Evolutionary conservation across 30 jellyfish, hydroid and myxozoan species (phyloP).

Genomic region (Clytia hemisphaerica): DNA sequence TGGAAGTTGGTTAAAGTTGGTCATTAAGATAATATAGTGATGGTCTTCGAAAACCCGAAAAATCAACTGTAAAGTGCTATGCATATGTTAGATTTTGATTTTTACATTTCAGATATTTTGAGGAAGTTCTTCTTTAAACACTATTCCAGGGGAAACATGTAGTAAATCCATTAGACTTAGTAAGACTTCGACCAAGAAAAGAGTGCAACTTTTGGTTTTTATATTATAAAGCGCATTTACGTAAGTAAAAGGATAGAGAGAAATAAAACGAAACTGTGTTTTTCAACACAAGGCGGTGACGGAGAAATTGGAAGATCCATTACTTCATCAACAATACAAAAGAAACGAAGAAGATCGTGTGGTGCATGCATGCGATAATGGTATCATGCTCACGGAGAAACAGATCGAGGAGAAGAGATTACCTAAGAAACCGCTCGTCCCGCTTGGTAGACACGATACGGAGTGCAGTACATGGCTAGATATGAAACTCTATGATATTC

Average conservation of each 20-base stretch:
- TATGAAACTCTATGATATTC: constrained; percentile 61
- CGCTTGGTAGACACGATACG: constrained; percentile 85
- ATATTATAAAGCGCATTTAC: not conserved
- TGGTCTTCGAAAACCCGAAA: too few relatives aligned
- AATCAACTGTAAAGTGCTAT: too few relatives aligned
- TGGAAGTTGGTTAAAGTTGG: too few relatives aligned
- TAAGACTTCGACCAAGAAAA: not conserved
- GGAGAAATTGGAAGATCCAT: constrained; percentile 61
- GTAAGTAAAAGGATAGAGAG: not conserved
- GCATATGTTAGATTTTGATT: too few relatives aligned
- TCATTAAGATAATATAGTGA: too few relatives aligned
- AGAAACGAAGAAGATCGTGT: constrained; percentile 57
- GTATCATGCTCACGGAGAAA: constrained; percentile 26
- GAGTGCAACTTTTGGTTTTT: not conserved
- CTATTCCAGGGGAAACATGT: not conserved
- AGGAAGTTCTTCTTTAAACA: not conserved
- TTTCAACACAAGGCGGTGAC: constrained; percentile 41
- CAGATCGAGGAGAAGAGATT: constrained; percentile 49
- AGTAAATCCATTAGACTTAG: not conserved
- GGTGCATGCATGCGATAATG: constrained; percentile 52
- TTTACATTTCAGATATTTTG: too few relatives aligned
- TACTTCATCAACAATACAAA: constrained; percentile 47
- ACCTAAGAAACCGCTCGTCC: constrained; percentile 79
- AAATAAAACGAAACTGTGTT: not conserved
- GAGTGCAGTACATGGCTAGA: constrained; percentile 54